A percentile compares a stretch with the other conserved stretches of the same genome.
These are phyloP conservation scores for Zoanthus gigantus DNA, from an alignment of 92 coral and sea anemone genomes.

Conservation along the genomic window DNA sequence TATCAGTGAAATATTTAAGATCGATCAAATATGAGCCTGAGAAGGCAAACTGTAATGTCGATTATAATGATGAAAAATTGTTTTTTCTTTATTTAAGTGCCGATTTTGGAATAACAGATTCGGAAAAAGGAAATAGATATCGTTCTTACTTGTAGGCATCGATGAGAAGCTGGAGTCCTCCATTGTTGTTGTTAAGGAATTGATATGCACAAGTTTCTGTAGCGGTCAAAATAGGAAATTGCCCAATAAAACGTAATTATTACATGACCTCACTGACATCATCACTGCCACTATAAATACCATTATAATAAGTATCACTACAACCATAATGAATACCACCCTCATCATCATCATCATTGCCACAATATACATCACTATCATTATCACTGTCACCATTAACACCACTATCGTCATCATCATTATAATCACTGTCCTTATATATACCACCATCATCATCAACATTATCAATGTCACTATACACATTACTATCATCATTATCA, in stretches of 20 bases:
- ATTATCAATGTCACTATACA: not conserved
- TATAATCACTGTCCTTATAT: not conserved
- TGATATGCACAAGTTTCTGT: slow-evolving; percentile 92
- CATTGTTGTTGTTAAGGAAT: slow-evolving; percentile 74
- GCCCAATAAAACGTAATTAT: not conserved
- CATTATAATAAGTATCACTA: not conserved
- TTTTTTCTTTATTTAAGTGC: not conserved
- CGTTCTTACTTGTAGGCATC: slow-evolving; percentile 83
- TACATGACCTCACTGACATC: not conserved
- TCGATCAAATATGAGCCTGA: too few species aligned
- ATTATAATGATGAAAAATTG: not conserved
- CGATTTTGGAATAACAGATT: not conserved
- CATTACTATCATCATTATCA: not conserved
- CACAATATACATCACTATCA: not conserved
- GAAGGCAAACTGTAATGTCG: not conserved
- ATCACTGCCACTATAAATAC: not conserved
- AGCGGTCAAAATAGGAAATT: not conserved
- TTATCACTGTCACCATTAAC: not conserved
- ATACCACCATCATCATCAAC: not conserved
- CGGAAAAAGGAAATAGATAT: not conserved
- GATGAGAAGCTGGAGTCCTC: slow-evolving; percentile 75
- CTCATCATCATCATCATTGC: not conserved
- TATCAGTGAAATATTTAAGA: too few species aligned
- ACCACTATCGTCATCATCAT: not conserved
- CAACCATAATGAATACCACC: too few species aligned